Base-by-base conservation (phyloP, 2,797 vertebrate genomes). In the Darevskia mixta region DNA sequence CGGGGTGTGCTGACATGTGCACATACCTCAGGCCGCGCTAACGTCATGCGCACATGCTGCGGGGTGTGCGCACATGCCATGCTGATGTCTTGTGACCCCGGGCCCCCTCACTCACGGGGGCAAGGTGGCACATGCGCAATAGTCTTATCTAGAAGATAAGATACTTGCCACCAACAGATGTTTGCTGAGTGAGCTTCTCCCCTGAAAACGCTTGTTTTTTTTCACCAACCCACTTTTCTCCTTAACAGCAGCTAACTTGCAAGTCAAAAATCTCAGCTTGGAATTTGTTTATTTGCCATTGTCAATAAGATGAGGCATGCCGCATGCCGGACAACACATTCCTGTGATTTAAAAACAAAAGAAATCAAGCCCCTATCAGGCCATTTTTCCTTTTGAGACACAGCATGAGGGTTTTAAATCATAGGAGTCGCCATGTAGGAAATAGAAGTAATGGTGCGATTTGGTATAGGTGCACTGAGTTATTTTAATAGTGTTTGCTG, bases 141-240 rank as follows among this genome's bases (percentile, higher is more conserved):
- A 43, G 41, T 43, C 41, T 43, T 55, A 55, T 93, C 86, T 20
- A 41, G 45, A 75, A 87, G 49, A 11, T 7, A 10, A 6, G 38
- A n/a, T 88, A 92, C 85, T 94, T 88, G 88, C 86, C 88, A 79
- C 76, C 91, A 92, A 90, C 80, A 76, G 85, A 90, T 85, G 79
- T 67, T 83, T 94, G 89, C 75, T 0, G 0, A 90, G 77, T 87
- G 83, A 84, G 64, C 7, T 79, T 61, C 27, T 69, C 29, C 13
- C 23, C n/a, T 89, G 90, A 87, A 87, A 91, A 1, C 3, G 88
- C 79, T 69, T 55, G 88, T 89, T 83, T 80, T 83, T 80, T 90
- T 64, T 9, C n/a, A 45, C 41, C 27, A 23, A 49, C 58, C 11
- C 81, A 78, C 69, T 91, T 81, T 87, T 69, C 83, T 89, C 88